Evolutionary conservation across 2,888 invertebrate species (phyloP).

Genomic region (Eupithecia insigniata): DNA sequence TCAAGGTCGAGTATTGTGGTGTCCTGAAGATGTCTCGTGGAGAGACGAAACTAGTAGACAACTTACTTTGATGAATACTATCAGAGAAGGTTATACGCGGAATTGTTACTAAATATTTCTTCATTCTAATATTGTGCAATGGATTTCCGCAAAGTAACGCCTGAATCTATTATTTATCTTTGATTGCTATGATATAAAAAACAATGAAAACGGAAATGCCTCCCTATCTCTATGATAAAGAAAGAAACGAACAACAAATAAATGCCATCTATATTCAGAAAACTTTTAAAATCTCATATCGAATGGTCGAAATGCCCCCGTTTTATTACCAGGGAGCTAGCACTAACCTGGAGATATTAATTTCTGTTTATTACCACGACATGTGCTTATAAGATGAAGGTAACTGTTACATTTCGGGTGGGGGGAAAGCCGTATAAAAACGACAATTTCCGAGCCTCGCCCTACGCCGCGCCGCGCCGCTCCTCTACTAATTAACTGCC

Average conservation of each 20-base stretch:
- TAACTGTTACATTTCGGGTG: slow-evolving; percentile 76
- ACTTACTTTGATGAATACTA: too few species aligned
- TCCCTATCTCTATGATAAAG: background rate
- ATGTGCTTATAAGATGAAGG: slow-evolving; percentile 78
- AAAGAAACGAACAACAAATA: background rate
- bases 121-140: too few species aligned
- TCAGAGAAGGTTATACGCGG: too few species aligned
- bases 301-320: slow-evolving; percentile 27
- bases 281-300: slow-evolving; percentile 23
- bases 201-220: background rate
- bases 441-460: slow-evolving; percentile 83
- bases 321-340: slow-evolving; percentile 47
- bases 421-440: slow-evolving; percentile 81
- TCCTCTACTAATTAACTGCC: slow-evolving; percentile 82
- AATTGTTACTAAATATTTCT: too few species aligned
- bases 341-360: slow-evolving; percentile 69
- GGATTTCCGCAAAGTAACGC: too few species aligned
- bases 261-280: background rate
- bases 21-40: too few species aligned
- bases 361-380: slow-evolving; percentile 76
- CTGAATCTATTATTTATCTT: too few species aligned
- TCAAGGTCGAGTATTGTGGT: too few species aligned
- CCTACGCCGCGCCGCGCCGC: slow-evolving; percentile 67
- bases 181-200: background rate
- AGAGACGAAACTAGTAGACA: too few species aligned